phyloP scores from a whole-genome alignment of 2,888 invertebrate genomes.

The Cyaniris semiargus region DNA sequence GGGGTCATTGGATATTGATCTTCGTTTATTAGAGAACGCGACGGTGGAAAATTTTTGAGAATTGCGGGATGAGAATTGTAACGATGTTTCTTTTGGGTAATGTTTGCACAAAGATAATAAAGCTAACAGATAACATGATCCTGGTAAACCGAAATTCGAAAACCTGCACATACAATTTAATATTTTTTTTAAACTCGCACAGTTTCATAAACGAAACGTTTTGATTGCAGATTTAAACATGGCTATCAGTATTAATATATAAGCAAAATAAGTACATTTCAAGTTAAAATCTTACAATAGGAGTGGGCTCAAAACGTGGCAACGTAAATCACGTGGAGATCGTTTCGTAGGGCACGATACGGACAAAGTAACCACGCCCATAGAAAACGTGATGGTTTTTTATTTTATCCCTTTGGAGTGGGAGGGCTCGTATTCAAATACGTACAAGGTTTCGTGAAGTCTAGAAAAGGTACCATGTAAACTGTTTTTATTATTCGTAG shows the following conservation, averaged over 20 bases:
- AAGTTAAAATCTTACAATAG: background rate
- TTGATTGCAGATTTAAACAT: too few species aligned
- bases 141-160: too few species aligned
- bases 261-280: background rate
- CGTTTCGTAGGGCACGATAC: slow-evolving; percentile 12
- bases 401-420: slow-evolving; percentile 20
- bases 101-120: background rate
- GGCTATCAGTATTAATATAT: too few species aligned
- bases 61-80: background rate
- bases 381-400: slow-evolving; percentile 28
- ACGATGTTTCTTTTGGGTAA: background rate
- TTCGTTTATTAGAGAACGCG: slow-evolving; percentile 33
- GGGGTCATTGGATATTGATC: slow-evolving; percentile 52
- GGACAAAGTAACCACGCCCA: slow-evolving; percentile 5
- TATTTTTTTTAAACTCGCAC: too few species aligned
- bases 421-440: slow-evolving; percentile 25
- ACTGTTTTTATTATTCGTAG: too few species aligned
- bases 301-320: slow-evolving; percentile 1
- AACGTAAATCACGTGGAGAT: slow-evolving; percentile 12
- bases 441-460: slow-evolving; percentile 12
- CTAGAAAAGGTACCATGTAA: slow-evolving; percentile 18
- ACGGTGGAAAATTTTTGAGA: slow-evolving; percentile 6
- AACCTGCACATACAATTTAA: too few species aligned
- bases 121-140: too few species aligned
- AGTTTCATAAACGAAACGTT: too few species aligned